Evolutionary conservation across 2,113 vertebrate species (phyloP).

Genomic region (Mesoclemmys tuberculata): DNA sequence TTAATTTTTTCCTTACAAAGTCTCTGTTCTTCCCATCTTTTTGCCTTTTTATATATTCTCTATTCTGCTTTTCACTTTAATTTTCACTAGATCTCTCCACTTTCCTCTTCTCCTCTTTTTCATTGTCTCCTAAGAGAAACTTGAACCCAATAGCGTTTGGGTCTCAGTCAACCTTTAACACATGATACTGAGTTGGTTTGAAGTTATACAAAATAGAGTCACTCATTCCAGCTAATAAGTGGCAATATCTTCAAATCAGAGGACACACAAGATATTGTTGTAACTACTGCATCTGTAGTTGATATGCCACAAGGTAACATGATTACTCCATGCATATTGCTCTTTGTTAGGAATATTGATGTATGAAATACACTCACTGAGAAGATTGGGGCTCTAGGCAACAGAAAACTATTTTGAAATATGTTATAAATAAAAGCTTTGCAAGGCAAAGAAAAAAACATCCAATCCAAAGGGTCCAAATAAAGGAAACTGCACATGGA

Average conservation of each 20-base stretch:
- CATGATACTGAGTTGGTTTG: neutral
- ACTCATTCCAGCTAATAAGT: neutral
- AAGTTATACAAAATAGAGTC: neutral
- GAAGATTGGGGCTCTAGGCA: neutral
- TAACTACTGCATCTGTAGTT: neutral
- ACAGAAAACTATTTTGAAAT: neutral
- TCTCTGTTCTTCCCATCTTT: neutral
- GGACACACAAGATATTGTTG: neutral
- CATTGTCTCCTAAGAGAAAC: neutral
- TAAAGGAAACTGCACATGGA: neutral
- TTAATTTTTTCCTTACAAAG: neutral
- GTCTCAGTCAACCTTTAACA: neutral
- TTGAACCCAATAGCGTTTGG: neutral
- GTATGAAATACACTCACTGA: neutral
- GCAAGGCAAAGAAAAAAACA: neutral
- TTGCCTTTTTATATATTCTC: neutral
- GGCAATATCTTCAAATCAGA: neutral
- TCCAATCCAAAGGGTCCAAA: neutral
- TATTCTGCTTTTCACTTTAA: neutral
- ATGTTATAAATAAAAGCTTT: neutral
- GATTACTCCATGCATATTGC: neutral
- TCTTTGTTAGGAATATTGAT: neutral
- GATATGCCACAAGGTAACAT: neutral
- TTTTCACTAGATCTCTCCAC: neutral
- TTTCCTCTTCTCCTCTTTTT: neutral